Evolutionary conservation across 2,888 invertebrate genomes (phyloP).

Genomic region (Lysandra bellargus): DNA sequence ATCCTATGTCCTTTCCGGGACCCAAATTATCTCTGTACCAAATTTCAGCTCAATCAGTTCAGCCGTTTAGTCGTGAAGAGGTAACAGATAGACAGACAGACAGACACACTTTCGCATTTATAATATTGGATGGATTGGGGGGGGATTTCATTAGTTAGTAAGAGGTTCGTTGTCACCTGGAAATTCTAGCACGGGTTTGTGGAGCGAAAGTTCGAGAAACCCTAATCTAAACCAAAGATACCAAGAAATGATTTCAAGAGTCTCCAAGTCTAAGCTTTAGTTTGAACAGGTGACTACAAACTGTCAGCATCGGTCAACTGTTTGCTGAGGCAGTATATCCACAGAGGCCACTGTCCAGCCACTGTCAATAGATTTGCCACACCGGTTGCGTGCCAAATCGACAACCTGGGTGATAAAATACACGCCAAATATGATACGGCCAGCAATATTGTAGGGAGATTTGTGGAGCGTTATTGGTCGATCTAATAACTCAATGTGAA

Average conservation of each 20-base stretch:
- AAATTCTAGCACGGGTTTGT: too few species aligned
- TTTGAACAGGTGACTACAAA: conserved; percentile 7
- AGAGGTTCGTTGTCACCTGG: too few species aligned
- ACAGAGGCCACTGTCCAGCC: not conserved
- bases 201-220: not conserved
- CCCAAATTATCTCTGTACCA: too few species aligned
- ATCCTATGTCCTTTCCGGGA: too few species aligned
- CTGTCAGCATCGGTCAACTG: not conserved
- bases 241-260: not conserved
- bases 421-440: not conserved
- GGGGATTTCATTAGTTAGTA: too few species aligned
- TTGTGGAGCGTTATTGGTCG: not conserved
- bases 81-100: too few species aligned
- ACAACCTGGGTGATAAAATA: conserved; percentile 15
- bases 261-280: not conserved
- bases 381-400: conserved; percentile 2
- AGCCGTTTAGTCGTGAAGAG: too few species aligned
- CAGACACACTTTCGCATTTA: too few species aligned
- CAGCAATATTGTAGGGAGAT: not conserved
- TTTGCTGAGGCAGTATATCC: not conserved
- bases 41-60: too few species aligned
- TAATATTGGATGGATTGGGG: too few species aligned
- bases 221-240: not conserved
- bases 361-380: not conserved
- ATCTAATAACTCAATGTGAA: not conserved